These are phyloP conservation scores for Patiria miniata DNA, from an alignment of 35 echinoderm and acorn worm species.

Conservation along the genomic window DNA sequence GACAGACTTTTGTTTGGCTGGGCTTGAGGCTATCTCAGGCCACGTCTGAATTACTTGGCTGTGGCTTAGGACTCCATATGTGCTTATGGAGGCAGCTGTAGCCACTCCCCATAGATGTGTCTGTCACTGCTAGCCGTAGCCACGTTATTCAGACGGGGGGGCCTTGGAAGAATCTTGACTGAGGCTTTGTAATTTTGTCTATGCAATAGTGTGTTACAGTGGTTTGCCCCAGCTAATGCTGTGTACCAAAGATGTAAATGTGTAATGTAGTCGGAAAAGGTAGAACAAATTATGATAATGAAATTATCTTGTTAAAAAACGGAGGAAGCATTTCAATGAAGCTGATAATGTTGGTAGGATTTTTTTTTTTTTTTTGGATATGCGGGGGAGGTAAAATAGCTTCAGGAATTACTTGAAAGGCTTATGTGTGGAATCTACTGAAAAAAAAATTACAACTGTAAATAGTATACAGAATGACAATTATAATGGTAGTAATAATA, in stretches of 20 bases:
- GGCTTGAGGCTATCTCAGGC: no score
- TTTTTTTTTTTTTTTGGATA: no score
- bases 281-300: neutral
- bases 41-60: no score
- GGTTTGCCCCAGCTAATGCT: neutral
- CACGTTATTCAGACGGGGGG: neutral
- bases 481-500: neutral
- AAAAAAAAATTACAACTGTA: neutral
- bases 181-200: conserved; percentile 10
- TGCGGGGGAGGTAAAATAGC: no score
- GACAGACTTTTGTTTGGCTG: neutral
- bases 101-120: no score
- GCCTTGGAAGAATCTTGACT: neutral
- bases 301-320: neutral
- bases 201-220: conserved; percentile 20
- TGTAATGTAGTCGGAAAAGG: neutral
- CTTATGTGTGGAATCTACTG: conserved; percentile 16
- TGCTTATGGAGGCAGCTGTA: no score
- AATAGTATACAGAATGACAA: neutral
- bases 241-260: conserved; percentile 29
- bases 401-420: neutral
- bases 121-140: no score
- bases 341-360: neutral
- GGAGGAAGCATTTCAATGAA: neutral
- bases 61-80: no score